These are phyloP conservation scores for Myotis vivesi DNA, from an alignment of 2,797 vertebrate species.

Conservation along the genomic window DNA sequence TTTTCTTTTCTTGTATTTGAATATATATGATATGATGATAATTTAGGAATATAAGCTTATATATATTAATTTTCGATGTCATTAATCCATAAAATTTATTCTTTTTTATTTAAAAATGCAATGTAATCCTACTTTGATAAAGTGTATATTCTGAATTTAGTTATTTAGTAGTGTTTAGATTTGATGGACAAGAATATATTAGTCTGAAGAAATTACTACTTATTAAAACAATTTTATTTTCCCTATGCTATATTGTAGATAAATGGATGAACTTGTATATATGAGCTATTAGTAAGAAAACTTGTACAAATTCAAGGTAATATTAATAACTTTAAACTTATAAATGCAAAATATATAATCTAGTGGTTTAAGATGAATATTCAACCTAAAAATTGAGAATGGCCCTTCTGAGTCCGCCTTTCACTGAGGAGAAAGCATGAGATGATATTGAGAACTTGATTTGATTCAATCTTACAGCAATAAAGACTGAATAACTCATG, in stretches of 20 bases:
- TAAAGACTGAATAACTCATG: not conserved
- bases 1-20: constrained; percentile 29
- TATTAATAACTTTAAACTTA: not conserved
- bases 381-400: not conserved
- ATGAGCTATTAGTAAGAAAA: not conserved
- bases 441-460: not conserved
- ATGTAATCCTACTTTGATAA: not conserved
- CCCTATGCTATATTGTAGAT: not conserved
- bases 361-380: not conserved
- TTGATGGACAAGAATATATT: not conserved
- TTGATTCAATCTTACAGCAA: not conserved
- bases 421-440: not conserved
- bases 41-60: not conserved
- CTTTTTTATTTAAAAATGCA: constrained; percentile 22
- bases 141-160: not conserved
- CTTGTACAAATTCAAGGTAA: not conserved
- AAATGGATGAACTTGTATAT: not conserved
- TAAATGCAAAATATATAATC: not conserved
- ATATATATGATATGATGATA: not conserved
- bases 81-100: not conserved
- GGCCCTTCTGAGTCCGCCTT: not conserved
- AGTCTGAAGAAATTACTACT: not conserved
- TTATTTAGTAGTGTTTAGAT: not conserved
- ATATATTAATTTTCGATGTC: not conserved
- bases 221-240: constrained; percentile 3